Conservation (phyloP, 2,888 invertebrate genomes). For the Lasioglossum figueresi region DNA sequence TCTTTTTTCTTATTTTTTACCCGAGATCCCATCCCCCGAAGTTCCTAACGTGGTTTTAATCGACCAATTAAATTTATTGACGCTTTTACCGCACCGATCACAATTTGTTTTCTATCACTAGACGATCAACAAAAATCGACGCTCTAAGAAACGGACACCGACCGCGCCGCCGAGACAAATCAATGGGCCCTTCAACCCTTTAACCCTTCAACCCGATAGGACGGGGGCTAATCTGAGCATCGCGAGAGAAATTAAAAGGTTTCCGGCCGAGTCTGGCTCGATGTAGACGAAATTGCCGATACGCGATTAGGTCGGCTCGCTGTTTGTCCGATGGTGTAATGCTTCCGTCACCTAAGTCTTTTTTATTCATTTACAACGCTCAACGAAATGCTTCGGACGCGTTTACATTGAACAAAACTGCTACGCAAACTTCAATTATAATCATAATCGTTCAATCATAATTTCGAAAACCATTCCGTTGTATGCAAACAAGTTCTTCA, state of each 20-base stretch:
- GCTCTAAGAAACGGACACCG: constrained; percentile 37
- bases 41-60: constrained; percentile 27
- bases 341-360: neutral
- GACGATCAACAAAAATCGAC: constrained; percentile 38
- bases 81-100: constrained; percentile 52
- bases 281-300: constrained; percentile 1
- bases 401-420: neutral
- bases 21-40: neutral
- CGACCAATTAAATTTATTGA: constrained; percentile 51
- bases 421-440: neutral
- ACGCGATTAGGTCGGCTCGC: neutral
- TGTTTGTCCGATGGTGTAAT: neutral
- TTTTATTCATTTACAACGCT: neutral
- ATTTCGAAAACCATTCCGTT: neutral
- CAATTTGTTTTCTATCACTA: constrained; percentile 48
- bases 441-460: too few species aligned
- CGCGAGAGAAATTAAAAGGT: constrained; percentile 10
- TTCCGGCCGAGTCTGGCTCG: neutral
- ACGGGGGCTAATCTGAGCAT: neutral
- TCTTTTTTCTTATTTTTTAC: neutral
- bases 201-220: constrained; percentile 22
- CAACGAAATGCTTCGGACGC: too few species aligned
- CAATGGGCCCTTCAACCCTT: constrained; percentile 14
- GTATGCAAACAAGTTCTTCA: too few species aligned
- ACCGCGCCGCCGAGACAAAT: constrained; percentile 25